These are phyloP conservation scores for Ianthella basta DNA, from an alignment of 37 sponge, comb jelly and placozoan genomes.

Conservation along the genomic window DNA sequence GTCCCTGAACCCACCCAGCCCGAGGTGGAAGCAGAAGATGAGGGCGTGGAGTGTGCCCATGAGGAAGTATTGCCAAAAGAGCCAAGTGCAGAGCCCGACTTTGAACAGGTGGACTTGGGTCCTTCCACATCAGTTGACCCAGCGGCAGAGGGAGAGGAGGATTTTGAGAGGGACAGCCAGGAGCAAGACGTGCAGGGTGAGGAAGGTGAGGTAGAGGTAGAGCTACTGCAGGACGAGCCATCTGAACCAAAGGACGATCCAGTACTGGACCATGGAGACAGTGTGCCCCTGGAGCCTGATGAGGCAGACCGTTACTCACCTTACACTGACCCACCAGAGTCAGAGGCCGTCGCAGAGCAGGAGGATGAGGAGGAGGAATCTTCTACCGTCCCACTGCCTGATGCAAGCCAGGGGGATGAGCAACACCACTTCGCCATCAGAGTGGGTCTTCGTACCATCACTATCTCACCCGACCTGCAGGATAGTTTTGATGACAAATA, in stretches of 20 bases:
- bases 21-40: background rate
- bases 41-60: background rate
- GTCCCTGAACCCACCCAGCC: too few relatives aligned
- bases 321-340: slow-evolving; percentile 7
- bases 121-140: background rate
- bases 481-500: background rate
- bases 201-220: background rate
- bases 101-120: background rate
- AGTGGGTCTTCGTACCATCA: background rate
- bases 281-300: slow-evolving; percentile 11
- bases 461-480: slow-evolving; percentile 16
- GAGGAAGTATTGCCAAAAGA: background rate
- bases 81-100: background rate
- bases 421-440: slow-evolving; percentile 23
- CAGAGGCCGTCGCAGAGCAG: background rate
- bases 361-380: slow-evolving; percentile 35
- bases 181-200: background rate
- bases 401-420: background rate
- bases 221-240: background rate
- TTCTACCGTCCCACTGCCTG: background rate
- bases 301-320: background rate
- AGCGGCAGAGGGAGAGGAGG: background rate
- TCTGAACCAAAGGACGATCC: background rate
- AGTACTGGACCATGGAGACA: slow-evolving; percentile 6
- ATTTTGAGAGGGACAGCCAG: background rate